Evolutionary conservation across 1,140 invertebrate species (phyloP), one percentile per base, ranked within the genome.

Genomic region (Euborellia annulipes): DNA sequence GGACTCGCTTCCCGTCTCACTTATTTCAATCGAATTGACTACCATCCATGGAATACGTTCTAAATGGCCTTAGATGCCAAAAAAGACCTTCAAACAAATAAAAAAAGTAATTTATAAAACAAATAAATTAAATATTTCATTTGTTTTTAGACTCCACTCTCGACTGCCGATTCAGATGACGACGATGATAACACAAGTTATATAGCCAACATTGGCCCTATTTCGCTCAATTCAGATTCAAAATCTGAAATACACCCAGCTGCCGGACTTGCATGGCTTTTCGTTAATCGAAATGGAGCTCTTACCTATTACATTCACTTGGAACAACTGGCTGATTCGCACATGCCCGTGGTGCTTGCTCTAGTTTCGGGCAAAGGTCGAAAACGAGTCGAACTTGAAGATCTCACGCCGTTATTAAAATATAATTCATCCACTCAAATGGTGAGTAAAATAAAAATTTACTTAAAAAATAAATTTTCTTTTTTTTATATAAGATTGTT

Each of bases 181-280:
- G 44, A 42, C 27, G 43, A 43, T 16, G 7, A 19, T 13, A 36
- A 36, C 3, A 27, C 17, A 11, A 2, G 11, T 6, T 4, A 27
- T 11, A 6, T 27, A 27, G 23, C 4, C 23, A 27, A 27, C 23
- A 27, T 27, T 6, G 23, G 23, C 4, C 11, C 23, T 27, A 27
- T 27, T 11, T 11, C 4, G 11, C 11, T 27, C 4, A 11, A 27
- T 4, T 11, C 23, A 6, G 23, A 27, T 27, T 27, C 22, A 11
- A 2, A n/a, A n/a, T 38, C 19, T 7, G 11, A 18, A 16, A n/a
- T n/a, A n/a, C 60, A 59, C 0, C 59, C 61, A 6, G 60, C 63
- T 45, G 71, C 76, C 20, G 83, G 82, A 7, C 52, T 85, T n/a
- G 81, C 82, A 2, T 82, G 83, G 76, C 65, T 82, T 14, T 87